Base-by-base conservation (phyloP, 2,113 vertebrate genomes). In the Hyperopisus bebe region DNA sequence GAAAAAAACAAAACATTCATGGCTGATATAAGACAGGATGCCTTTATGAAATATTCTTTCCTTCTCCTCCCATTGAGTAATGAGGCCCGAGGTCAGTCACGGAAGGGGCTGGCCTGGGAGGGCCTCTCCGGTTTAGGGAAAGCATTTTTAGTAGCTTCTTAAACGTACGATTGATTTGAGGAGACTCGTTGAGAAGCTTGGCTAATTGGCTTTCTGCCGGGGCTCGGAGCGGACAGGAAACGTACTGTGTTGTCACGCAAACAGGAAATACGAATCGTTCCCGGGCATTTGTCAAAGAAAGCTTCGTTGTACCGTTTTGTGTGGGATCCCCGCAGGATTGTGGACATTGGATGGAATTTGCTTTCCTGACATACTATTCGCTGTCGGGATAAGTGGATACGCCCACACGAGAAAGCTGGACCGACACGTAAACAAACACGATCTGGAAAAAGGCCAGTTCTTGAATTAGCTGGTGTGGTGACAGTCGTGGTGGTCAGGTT, bases 1-100 rank as follows among this genome's bases (percentile, higher is more conserved):
- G 35, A n/a, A 47, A 44, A 88, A 88, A 88, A 88, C 62, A 84
- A 62, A 90, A 88, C 21, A 53, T 66, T 90, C 31, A 31, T 53
- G 83, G 27, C 31, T 88, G 51, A 88, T 88, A 62, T n/a, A 88
- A 31, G 55, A 24, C 53, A 85, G 53, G 39, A 48, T 48, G 48
- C 82, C 53, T 66, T 62, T 62, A 39, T 35, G 35, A 9, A 42
- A 88, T 39, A 15, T 35, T 86, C n/a, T 35, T 86, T 47, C 48
- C 85, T 51, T 51, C 48, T 46, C 48, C 85, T 31, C 48, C 47
- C 50, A 35, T 39, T 17, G 13, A 53, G 85, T 53, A 35, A 53
- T 39, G 50, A 53, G 85, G 27, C 85, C 47, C 5, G 84, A 86
- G 84, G 50, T 50, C 11, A 27, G 3, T 86, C 1, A 13, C 3